Evolutionary conservation across 2,797 vertebrate genomes (phyloP).

Genomic region (Pangasius larnaudii): DNA sequence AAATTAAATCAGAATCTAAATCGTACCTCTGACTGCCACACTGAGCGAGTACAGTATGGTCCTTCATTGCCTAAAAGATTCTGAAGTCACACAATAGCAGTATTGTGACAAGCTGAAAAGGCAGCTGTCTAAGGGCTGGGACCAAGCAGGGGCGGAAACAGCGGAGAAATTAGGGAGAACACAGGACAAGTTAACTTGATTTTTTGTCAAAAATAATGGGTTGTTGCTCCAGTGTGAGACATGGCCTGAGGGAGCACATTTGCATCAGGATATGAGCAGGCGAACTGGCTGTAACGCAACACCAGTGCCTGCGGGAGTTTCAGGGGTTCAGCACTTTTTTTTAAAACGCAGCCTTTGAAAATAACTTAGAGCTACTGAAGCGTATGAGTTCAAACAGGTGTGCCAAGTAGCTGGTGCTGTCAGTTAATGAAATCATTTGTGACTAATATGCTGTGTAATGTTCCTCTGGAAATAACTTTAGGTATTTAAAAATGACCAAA

Average conservation of each 20-base stretch:
- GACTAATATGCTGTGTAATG: conserved; percentile 35
- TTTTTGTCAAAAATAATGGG: conserved; percentile 57
- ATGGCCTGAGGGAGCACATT: conserved; percentile 48
- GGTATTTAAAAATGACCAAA: conserved; percentile 6
- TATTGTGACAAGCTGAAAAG: conserved; percentile 57
- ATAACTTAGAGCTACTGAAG: conserved; percentile 22
- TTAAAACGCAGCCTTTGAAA: conserved; percentile 12
- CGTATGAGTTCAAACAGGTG: conserved; percentile 17
- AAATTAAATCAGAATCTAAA: conserved; percentile 41
- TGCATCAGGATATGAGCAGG: conserved; percentile 52
- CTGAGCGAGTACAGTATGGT: conserved; percentile 28
- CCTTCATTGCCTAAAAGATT: conserved; percentile 32
- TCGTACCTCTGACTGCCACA: conserved; percentile 17
- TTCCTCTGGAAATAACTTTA: conserved; percentile 11
- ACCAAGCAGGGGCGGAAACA: conserved; percentile 48
- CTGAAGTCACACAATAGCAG: conserved; percentile 49
- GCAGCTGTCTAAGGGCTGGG: conserved; percentile 52
- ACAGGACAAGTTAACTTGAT: conserved; percentile 55
- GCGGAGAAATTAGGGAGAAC: conserved; percentile 54
- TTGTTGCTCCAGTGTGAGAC: conserved; percentile 41
- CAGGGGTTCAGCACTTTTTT: conserved; percentile 29
- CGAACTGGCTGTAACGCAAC: conserved; percentile 51
- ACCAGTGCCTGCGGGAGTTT: conserved; percentile 34
- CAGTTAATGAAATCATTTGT: conserved; percentile 44
- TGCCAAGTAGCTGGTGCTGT: conserved; percentile 24